Conservation (phyloP, 2,797 vertebrate species). For the Crocidura indochinensis region DNA sequence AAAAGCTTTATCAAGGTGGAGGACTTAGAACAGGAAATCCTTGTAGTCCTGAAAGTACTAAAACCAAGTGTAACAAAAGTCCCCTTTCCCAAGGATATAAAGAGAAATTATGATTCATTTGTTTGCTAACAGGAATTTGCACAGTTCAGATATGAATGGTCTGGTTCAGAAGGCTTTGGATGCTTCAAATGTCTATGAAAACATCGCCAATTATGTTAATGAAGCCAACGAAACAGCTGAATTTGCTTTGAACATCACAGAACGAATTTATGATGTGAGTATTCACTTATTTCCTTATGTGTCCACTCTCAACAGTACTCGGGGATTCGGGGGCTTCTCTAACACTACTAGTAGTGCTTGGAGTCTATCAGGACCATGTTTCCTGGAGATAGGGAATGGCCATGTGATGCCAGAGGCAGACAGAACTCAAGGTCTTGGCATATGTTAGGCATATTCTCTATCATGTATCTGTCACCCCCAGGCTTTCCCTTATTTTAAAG, state of each 20-base stretch:
- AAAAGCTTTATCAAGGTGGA: slow-evolving; percentile 19
- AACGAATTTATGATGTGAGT: slow-evolving; percentile 94
- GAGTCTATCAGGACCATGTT: too few relatives aligned
- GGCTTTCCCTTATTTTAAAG: slow-evolving; percentile 26
- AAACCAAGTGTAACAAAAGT: background rate
- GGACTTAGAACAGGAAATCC: background rate
- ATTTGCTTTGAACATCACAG: slow-evolving; percentile 92
- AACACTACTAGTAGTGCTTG: too few relatives aligned
- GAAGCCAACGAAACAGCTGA: slow-evolving; percentile 94
- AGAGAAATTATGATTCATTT: slow-evolving; percentile 62
- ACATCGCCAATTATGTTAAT: slow-evolving; percentile 93
- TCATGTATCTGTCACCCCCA: too few relatives aligned
- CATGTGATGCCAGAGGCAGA: too few relatives aligned
- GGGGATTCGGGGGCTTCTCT: too few relatives aligned
- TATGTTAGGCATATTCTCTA: too few relatives aligned
- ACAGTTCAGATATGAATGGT: slow-evolving; percentile 94
- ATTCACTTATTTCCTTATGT: background rate
- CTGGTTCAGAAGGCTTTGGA: slow-evolving; percentile 96
- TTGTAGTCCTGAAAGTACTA: background rate
- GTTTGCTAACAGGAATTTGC: slow-evolving; percentile 92
- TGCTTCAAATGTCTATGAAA: slow-evolving; percentile 97
- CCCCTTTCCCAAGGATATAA: background rate
- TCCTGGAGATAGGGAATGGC: too few relatives aligned
- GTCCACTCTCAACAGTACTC: background rate
- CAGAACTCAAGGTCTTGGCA: too few relatives aligned